Conservation (phyloP, 2,888 invertebrate genomes). For the Philonicus albiceps region DNA sequence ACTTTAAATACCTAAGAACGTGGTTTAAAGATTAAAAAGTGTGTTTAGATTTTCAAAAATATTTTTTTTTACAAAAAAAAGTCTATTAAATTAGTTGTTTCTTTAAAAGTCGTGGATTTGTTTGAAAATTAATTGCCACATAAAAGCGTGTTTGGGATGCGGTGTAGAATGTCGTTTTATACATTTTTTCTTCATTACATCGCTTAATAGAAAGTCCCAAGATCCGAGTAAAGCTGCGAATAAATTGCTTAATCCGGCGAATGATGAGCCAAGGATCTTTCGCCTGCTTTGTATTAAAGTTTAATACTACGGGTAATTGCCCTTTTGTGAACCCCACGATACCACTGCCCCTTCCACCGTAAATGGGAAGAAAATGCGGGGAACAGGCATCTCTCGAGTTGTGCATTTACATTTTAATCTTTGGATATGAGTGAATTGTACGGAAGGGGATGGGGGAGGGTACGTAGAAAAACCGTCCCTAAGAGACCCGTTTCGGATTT, state of each 20-base stretch:
- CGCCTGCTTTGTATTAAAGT: slow-evolving; percentile 21
- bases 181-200: neutral
- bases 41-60: too few species aligned
- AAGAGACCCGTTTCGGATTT: neutral
- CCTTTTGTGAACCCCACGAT: slow-evolving; percentile 5
- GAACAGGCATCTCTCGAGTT: neutral
- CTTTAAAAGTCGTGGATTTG: neutral
- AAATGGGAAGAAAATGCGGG: neutral
- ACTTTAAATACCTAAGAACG: too few species aligned
- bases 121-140: neutral
- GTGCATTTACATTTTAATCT: slow-evolving; percentile 38
- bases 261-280: slow-evolving; percentile 24
- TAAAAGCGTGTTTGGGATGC: neutral
- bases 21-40: too few species aligned
- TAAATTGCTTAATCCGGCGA: slow-evolving; percentile 39
- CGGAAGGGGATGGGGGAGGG: too few species aligned
- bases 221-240: slow-evolving; percentile 9
- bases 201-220: neutral
- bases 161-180: neutral
- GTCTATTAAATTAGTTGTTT: neutral
- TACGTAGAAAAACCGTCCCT: neutral
- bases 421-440: slow-evolving; percentile 13
- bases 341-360: neutral
- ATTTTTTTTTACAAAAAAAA: too few species aligned
- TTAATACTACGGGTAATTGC: slow-evolving; percentile 37